Base-by-base conservation (phyloP, 1,140 invertebrate genomes). In the Drosophila bocki region DNA sequence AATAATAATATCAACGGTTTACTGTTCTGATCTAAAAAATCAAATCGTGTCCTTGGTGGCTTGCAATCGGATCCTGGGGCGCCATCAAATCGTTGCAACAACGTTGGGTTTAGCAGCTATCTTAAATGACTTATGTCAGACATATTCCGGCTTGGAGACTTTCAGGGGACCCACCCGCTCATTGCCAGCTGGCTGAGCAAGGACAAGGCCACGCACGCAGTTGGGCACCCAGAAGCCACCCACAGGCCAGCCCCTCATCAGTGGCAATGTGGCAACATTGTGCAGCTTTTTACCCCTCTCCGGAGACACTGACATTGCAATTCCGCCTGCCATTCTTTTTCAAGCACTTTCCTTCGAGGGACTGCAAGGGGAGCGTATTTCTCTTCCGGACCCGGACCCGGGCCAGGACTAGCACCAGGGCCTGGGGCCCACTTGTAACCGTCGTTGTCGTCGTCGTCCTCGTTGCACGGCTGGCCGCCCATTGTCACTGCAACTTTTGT, bases 401-500 rank as follows among this genome's bases (percentile, higher is more conserved):
- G 12, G 15, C 39, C 19, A 12, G 51, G 22, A 41, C 68, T 48
- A 60, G 60, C 42, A 47, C 19, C 45, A 19, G 51, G 35, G 69
- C 56, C 60, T 47, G 61, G 61, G 62, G 77, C 60, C 69, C 82
- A 78, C 82, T 86, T 81, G 79, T 71, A 75, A 81, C 60, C 76
- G 50, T 83, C 71, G 63, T 58, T 44, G 68, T 56, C 39, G 50
- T 67, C 33, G 56, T 29, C 47, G 50, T 42, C 15, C 35, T 39
- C 53, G 37, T 56, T 8, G 53, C 79, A 54, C 56, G 82, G 65
- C 65, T 64, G 60, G 62, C 63, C 80, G 78, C 81, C 82, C 85
- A 90, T 90, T 90, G 81, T 90, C 85, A 80, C 75, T 82, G 86
- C 75, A 82, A 85, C 85, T 76, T 90, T 90, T 90, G 85, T 90